Percentiles rank a stretch among this genome's conserved stretches.
Evolutionary conservation across 2,888 invertebrate genomes (phyloP).

Genomic region (Temnothorax ravouxi): DNA sequence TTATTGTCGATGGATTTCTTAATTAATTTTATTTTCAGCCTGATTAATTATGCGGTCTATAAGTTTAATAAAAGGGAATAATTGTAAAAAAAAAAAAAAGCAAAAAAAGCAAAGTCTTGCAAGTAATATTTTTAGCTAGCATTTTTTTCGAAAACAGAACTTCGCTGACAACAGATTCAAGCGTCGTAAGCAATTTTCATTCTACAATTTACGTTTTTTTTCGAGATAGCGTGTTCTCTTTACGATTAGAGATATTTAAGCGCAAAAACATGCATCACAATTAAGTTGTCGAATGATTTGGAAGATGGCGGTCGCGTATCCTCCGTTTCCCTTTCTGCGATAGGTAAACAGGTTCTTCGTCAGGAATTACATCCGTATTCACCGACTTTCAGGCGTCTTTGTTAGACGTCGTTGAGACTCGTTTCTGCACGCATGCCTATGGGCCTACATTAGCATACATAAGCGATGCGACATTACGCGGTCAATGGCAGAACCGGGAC

Average conservation of each 20-base stretch:
- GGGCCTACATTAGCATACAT: not conserved
- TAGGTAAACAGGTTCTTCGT: not conserved
- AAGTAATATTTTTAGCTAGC: not conserved
- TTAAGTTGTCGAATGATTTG: not conserved
- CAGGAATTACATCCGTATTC: not conserved
- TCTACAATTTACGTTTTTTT: not conserved
- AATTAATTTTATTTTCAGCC: not conserved
- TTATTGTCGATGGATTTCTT: not conserved
- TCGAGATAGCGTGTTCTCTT: not conserved
- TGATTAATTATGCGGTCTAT: not conserved
- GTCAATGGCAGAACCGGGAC: conserved; percentile 32
- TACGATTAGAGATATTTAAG: too few species aligned
- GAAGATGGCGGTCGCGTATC: not conserved
- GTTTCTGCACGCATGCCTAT: not conserved
- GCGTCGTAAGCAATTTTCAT: not conserved
- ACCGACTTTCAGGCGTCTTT: not conserved
- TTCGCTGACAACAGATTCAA: too few species aligned
- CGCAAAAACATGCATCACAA: not conserved
- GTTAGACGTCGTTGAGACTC: not conserved
- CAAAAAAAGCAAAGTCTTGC: not conserved
- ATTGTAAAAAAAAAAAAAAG: not conserved
- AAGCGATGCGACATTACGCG: not conserved
- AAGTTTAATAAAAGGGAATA: not conserved
- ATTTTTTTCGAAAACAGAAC: not conserved
- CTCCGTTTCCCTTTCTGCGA: too few species aligned